Conservation (phyloP, 2,888 invertebrate genomes). For the Melitaea athalia region DNA sequence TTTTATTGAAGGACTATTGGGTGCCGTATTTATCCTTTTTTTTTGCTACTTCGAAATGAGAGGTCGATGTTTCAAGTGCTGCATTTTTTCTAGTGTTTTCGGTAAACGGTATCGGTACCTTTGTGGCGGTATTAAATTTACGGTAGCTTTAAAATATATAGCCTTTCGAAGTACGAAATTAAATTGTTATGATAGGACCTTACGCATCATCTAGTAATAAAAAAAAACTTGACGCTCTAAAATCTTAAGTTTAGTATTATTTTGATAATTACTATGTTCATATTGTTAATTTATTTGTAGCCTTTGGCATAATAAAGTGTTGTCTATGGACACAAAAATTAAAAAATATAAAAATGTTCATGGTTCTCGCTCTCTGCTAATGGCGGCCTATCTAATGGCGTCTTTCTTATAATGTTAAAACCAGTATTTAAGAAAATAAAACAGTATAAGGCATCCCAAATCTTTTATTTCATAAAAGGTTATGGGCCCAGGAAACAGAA, state of each 20-base stretch:
- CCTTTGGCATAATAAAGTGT: too few relatives aligned
- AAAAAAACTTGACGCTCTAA: not conserved
- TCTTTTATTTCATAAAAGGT: too few relatives aligned
- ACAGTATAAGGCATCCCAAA: too few relatives aligned
- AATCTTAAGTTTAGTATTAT: not conserved
- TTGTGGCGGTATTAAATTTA: slow-evolving; percentile 32
- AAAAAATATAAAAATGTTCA: too few relatives aligned
- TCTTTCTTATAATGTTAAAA: too few relatives aligned
- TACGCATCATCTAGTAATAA: not conserved
- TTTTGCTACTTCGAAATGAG: slow-evolving; percentile 54
- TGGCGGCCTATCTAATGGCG: too few relatives aligned
- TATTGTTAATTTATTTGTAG: too few relatives aligned
- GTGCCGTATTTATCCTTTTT: slow-evolving; percentile 60
- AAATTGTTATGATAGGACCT: slow-evolving; percentile 58
- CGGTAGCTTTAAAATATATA: slow-evolving; percentile 43
- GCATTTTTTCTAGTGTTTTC: slow-evolving; percentile 57
- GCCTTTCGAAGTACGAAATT: slow-evolving; percentile 38
- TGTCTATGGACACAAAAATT: too few relatives aligned
- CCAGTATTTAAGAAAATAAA: too few relatives aligned
- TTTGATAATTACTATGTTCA: too few relatives aligned
- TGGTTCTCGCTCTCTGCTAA: too few relatives aligned
- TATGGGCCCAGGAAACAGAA: too few relatives aligned
- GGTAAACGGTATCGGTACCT: slow-evolving; percentile 49
- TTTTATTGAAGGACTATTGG: slow-evolving; percentile 74
- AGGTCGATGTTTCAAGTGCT: slow-evolving; percentile 41